Evolutionary conservation across 2,888 invertebrate genomes (phyloP).

Genomic region (Meta bourneti): DNA sequence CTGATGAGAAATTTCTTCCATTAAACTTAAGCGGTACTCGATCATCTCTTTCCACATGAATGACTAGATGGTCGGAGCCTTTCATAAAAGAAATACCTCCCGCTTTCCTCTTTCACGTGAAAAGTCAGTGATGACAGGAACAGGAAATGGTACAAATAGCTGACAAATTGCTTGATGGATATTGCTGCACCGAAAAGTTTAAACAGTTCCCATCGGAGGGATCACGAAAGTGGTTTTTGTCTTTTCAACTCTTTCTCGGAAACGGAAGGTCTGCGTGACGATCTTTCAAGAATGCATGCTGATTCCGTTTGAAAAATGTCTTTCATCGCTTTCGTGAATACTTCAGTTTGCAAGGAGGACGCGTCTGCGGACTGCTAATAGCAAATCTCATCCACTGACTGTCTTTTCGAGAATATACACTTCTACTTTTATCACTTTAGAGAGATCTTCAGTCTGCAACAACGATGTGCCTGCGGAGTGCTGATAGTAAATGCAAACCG

Average conservation of each 20-base stretch:
- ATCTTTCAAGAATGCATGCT: not conserved
- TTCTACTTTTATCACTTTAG: too few species aligned
- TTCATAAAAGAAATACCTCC: conserved; percentile 34
- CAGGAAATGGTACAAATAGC: conserved; percentile 42
- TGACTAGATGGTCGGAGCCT: conserved; percentile 42
- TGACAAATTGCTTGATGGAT: conserved; percentile 48
- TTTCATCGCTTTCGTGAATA: not conserved
- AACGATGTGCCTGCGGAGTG: too few species aligned
- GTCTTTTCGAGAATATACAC: too few species aligned
- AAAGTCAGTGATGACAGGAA: conserved; percentile 32
- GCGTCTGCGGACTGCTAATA: too few species aligned
- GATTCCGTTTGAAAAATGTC: not conserved
- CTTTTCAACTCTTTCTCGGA: not conserved
- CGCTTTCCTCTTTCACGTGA: not conserved
- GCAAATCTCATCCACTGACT: too few species aligned
- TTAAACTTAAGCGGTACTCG: conserved; percentile 52
- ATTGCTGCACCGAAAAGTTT: not conserved
- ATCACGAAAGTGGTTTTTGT: not conserved
- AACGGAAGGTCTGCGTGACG: not conserved
- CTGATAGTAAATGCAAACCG: too few species aligned
- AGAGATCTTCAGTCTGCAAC: too few species aligned
- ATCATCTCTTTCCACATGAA: conserved; percentile 52
- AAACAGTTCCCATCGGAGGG: not conserved
- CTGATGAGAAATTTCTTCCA: conserved; percentile 52
- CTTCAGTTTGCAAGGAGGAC: too few species aligned